Conservation (phyloP, 2,888 invertebrate genomes). For the Bombylius discolor region DNA sequence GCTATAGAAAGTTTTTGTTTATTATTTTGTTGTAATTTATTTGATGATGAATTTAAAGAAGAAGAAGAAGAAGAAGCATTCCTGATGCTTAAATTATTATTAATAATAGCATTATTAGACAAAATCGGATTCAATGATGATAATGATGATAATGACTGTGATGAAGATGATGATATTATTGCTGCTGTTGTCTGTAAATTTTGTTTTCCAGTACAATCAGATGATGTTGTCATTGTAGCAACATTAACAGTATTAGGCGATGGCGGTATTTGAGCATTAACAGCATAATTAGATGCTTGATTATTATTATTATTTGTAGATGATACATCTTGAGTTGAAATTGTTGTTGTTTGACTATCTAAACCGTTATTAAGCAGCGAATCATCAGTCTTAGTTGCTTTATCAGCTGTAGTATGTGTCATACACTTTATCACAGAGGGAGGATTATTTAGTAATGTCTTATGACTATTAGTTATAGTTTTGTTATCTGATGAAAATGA, state of each 20-base stretch:
- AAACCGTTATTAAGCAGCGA: constrained; percentile 28
- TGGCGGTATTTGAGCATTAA: constrained; percentile 12
- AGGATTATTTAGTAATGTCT: constrained; percentile 24
- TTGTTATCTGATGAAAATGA: constrained; percentile 42
- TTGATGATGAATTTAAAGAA: no score
- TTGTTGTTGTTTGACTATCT: constrained; percentile 16
- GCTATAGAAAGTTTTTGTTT: constrained; percentile 11
- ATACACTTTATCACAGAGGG: constrained; percentile 38
- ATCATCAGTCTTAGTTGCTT: constrained; percentile 55
- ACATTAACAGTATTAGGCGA: constrained; percentile 27
- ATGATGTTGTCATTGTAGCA: constrained; percentile 42
- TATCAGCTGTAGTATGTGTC: constrained; percentile 48
- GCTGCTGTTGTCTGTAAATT: background rate
- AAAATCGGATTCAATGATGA: background rate
- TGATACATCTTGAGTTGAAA: constrained; percentile 14
- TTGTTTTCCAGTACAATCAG: constrained; percentile 15
- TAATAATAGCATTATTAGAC: no score
- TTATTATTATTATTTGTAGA: constrained; percentile 1
- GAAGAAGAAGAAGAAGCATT: background rate
- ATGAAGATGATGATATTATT: constrained; percentile 1
- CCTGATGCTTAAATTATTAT: background rate
- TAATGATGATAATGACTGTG: background rate
- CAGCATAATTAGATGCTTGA: constrained; percentile 10
- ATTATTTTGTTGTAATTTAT: background rate
- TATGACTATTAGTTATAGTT: constrained; percentile 23